phyloP scores from a whole-genome alignment of 2,797 vertebrate genomes.

The Tokudaia tokunoshimensis region DNA sequence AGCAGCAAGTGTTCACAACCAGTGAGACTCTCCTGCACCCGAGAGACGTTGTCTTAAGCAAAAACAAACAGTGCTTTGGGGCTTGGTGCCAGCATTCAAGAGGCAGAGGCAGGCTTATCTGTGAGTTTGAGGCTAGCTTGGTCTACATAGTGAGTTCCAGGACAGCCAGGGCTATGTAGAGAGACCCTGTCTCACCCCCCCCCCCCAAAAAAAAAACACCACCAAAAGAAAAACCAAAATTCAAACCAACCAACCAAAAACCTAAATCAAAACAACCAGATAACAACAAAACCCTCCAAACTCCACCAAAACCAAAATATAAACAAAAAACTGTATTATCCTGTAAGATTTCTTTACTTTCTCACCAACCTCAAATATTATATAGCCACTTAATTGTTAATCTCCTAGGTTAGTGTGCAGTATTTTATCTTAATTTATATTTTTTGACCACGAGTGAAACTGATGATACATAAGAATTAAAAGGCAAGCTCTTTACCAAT shows the following conservation, averaged over 20 bases:
- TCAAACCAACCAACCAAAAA: background rate
- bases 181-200: background rate
- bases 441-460: slow-evolving; percentile 49
- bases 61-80: background rate
- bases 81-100: background rate
- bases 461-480: slow-evolving; percentile 36
- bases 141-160: background rate
- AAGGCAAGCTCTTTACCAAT: slow-evolving; percentile 29
- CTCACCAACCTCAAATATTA: background rate
- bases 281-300: background rate
- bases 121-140: background rate
- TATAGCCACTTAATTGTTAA: background rate
- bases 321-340: background rate
- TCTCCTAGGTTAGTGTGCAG: background rate
- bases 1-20: background rate
- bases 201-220: no score
- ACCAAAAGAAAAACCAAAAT: background rate
- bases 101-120: no score
- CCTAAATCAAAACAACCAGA: background rate
- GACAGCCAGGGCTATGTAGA: background rate
- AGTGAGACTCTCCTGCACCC: background rate
- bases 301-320: background rate
- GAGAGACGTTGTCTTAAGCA: background rate
- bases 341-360: slow-evolving; percentile 29
- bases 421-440: slow-evolving; percentile 44